Conservation (phyloP, 2,113 vertebrate species). For the Pseudorasbora parva region DNA sequence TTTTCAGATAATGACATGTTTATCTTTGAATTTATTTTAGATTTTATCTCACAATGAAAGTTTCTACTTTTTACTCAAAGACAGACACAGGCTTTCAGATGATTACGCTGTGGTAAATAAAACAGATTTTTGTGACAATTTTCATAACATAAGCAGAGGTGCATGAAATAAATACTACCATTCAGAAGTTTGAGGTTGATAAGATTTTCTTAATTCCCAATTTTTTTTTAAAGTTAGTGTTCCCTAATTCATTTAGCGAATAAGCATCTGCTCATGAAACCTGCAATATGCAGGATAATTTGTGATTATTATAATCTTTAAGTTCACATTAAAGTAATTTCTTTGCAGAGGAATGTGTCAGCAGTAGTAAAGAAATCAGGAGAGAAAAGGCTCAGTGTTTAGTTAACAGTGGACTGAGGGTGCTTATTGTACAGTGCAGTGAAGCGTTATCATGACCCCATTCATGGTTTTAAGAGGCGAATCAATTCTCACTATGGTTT, state of each 20-base stretch:
- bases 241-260: background rate
- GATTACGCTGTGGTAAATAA: background rate
- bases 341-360: background rate
- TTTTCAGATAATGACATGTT: background rate
- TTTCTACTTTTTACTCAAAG: background rate
- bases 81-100: background rate
- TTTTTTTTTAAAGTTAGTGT: background rate
- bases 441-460: background rate
- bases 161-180: no score
- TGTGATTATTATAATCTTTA: background rate
- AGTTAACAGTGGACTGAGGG: background rate
- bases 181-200: no score
- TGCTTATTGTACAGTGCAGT: constrained; percentile 3
- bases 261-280: background rate
- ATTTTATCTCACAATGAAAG: background rate
- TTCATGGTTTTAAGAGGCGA: background rate
- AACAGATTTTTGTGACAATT: background rate
- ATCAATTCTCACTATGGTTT: background rate
- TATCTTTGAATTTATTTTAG: background rate
- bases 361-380: background rate
- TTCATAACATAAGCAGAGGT: no score
- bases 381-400: background rate
- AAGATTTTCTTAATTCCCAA: background rate
- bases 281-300: background rate
- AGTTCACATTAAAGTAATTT: background rate